Conservation (phyloP, 2,113 vertebrate species). For the Piprites chloris region DNA sequence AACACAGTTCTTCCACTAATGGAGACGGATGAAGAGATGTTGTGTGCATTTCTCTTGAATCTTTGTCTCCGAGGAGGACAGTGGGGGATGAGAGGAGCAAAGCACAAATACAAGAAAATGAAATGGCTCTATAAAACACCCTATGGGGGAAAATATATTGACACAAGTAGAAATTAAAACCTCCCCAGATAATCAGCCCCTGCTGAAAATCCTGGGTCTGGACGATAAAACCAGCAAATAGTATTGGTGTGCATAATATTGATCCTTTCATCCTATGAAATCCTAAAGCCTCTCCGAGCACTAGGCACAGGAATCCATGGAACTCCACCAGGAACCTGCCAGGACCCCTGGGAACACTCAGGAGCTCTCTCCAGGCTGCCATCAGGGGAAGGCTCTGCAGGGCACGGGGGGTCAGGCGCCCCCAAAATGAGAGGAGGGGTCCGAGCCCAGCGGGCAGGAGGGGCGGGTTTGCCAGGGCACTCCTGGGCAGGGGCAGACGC, state of each 20-base stretch:
- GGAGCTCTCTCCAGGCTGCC: neutral
- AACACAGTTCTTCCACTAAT: neutral
- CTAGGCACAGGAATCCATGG: neutral
- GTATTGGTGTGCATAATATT: neutral
- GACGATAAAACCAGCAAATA: neutral
- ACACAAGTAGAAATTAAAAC: neutral
- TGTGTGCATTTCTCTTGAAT: neutral
- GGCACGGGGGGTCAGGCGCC: accelerated
- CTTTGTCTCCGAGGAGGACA: neutral
- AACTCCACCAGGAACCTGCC: neutral
- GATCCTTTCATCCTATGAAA: neutral
- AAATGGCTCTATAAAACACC: neutral
- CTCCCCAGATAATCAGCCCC: neutral
- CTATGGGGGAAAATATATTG: no score
- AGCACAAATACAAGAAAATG: neutral
- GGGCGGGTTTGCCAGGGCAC: neutral
- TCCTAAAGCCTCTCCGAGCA: neutral
- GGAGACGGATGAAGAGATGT: neutral
- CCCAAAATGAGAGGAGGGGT: neutral
- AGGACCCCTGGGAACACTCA: neutral
- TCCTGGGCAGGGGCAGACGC: no score
- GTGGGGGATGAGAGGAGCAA: neutral
- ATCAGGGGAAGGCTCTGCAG: neutral
- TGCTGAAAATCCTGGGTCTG: neutral
- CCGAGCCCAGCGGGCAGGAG: neutral